Base-by-base conservation (phyloP, 2,113 vertebrate genomes). In the Chelonoidis abingdonii region DNA sequence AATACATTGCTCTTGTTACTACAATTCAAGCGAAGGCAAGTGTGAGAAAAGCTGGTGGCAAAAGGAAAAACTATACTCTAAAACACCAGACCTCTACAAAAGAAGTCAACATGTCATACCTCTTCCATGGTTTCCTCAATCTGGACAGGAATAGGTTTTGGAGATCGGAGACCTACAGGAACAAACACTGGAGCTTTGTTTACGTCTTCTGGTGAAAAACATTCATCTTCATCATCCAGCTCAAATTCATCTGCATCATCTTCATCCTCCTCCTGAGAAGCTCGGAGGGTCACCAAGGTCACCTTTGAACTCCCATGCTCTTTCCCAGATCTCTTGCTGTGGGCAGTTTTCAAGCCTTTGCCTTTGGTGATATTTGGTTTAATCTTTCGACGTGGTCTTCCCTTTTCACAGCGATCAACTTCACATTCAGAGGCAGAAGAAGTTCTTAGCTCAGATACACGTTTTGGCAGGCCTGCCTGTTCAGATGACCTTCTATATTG, bases 121-220 rank as follows among this genome's bases (percentile, higher is more conserved):
- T 99, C 99, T 96, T 99, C 99, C 98, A 99, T 97, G 0, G 98
- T 99, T 98, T 99, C 99, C 83, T 99, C 98, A 91, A 99, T 99
- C 90, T 99, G 98, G 91, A 98, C 54, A 81, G 98, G 90, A 93
- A 99, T 50, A 52, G 98, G 97, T 38, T 96, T 98, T 49, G 98
- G 98, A 83, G 99, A 98, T 83, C 99, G 98, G 84, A 99, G 98
- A 89, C 98, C 98, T 83, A 98, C 88, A 25, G 99, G 99, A 86
- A 99, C 98, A 97, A 99, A 99, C 1, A 97, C 99, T 54, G 98
- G 98, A 54, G 98, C 98, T 95, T 98, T 98, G 97, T 98, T 98
- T 95, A 99, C 98, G 96, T 99, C 98, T 53, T 98, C 98, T 2
- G 98, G 98, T 84, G 98, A 96, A 90, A 98, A 98, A 81, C 89